Evolutionary conservation across 1,140 invertebrate species (phyloP), one percentile per base, ranked within the genome.

Genomic region (Calephelis nemesis): DNA sequence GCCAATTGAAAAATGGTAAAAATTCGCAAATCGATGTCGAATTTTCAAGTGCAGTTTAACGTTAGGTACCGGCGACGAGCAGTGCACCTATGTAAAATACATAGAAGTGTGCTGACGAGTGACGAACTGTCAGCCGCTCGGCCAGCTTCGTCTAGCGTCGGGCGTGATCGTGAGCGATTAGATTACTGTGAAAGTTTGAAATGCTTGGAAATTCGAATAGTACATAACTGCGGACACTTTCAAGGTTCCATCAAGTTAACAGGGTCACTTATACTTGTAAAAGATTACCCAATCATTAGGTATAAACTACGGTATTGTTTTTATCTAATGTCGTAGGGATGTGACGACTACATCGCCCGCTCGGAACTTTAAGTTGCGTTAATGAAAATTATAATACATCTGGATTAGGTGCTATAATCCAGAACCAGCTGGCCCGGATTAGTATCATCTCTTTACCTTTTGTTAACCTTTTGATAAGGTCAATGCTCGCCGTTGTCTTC

Each of bases 61-160:
- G 78, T 77, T 79, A 77, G 80, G 74, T 81, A 72, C 75, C 79
- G 78, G 75, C 82, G 81, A 81, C 76, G 83, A 81, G 74, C 68
- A 83, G 77, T 84, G 82, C 82, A 85, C 82, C 83, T 86, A 88
- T 86, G 83, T 88, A 86, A 81, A 58, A 79, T 75, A 86, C 80
- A 86, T 85, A 86, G 78, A 82, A 83, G 79, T 85, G 82, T 81
- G 79, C 79, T 81, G 84, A 81, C 79, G 79, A 79, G 79, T 89
- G 87, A 89, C 84, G 85, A 81, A 73, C 83, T 89, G 87, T 89
- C 85, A 89, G 67, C 30, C 77, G 83, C 63, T 89, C 87, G 87
- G 85, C 12, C 12, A 60, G 30, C 47, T 65, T 81, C 82, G 85
- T 67, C 62, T 4, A 47, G 9, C 50, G 11, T 83, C 84, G 84